Base-by-base conservation (phyloP, 1,140 invertebrate species). In the Phortica variegata region DNA sequence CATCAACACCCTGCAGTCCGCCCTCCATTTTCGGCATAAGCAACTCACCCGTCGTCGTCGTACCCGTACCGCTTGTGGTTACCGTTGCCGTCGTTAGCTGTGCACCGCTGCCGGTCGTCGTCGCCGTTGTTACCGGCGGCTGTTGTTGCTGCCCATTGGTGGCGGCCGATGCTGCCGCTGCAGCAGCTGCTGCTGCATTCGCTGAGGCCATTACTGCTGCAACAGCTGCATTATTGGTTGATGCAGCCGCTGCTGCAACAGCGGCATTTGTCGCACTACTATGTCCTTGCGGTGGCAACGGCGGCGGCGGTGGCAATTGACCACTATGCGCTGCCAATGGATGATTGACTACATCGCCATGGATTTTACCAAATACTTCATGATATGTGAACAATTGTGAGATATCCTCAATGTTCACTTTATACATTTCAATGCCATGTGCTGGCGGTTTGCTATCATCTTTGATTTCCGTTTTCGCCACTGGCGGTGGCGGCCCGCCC, bases 331-430 rank as follows among this genome's bases (percentile, higher is more conserved):
- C 60, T 34, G 63, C 65, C 45, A 68, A 36, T 18, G 65, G 63
- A 57, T 79, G 78, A 49, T 76, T 77, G 33, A 82, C 83, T 18
- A 83, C 80, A 59, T 88, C 72, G 39, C 72, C 72, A 50, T 75
- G 87, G 12, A 90, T 77, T 74, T 91, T 91, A n/a, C 88, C 89
- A 74, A 91, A 90, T 12, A 91, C 88, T 76, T 90, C 89, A 65
- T 91, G 89, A 76, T 90, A 90, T n/a, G 88, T 87, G 29, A 91
- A 76, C 33, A 91, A 75, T 57, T 90, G 88, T 49, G 88, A 90
- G 16, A 91, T 81, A 56, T 91, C 89, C 63, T 91, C 89, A 3
- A 89, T 87, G 71, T 90, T 90, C 2, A 90, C 87, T 80, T 88
- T 89, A 73, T 88, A 89, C 85, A 90, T 72, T 69, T 89, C 72